A percentile compares a stretch with the other conserved stretches of the same genome.
Evolutionary conservation across 2,113 vertebrate species (phyloP).

Genomic region (Rafetus swinhoei): DNA sequence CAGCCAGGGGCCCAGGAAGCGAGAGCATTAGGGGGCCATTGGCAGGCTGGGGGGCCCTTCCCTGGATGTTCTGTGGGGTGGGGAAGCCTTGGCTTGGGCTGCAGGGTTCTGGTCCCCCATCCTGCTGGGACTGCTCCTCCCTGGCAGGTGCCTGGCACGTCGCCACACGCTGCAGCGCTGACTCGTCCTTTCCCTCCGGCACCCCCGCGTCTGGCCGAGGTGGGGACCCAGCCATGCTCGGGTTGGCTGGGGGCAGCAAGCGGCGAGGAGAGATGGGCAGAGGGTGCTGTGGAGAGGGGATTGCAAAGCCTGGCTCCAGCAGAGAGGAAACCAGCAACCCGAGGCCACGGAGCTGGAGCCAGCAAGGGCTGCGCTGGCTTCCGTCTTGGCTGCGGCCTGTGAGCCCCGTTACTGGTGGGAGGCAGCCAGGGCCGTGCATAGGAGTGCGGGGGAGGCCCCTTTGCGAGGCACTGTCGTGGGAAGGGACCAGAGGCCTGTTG

Average conservation of each 20-base stretch:
- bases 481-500: background rate
- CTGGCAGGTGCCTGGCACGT: accelerated
- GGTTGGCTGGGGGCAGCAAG: background rate
- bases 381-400: background rate
- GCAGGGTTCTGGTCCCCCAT: accelerated
- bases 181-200: too few relatives aligned
- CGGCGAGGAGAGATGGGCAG: background rate
- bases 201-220: background rate
- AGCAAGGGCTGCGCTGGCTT: background rate
- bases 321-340: background rate
- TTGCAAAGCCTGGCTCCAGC: background rate
- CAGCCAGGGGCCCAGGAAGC: accelerated
- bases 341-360: background rate
- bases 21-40: background rate
- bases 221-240: background rate
- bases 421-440: background rate
- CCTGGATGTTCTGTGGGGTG: background rate
- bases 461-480: too few relatives aligned
- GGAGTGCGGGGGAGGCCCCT: background rate
- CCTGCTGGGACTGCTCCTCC: background rate
- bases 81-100: background rate
- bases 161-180: too few relatives aligned
- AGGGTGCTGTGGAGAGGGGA: background rate
- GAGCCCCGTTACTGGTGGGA: background rate
- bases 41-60: background rate